phyloP scores from a whole-genome alignment of 2,888 invertebrate species.

The Hirtodrosophila alboralis region DNA sequence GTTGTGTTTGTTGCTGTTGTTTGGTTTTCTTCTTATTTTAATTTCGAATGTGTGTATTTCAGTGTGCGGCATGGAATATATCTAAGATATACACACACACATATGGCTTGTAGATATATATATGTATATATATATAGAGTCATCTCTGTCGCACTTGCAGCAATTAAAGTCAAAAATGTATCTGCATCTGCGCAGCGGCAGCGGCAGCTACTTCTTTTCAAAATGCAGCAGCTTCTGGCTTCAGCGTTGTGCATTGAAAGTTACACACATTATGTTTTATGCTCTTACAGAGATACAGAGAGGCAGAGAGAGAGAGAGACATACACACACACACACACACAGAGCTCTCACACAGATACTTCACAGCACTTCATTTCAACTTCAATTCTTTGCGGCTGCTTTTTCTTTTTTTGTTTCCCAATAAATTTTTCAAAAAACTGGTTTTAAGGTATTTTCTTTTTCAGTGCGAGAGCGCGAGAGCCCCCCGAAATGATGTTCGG shows the following conservation, averaged over 20 bases:
- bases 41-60: constrained; percentile 56
- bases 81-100: constrained; percentile 29
- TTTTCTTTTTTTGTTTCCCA: constrained; percentile 55
- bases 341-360: constrained; percentile 14
- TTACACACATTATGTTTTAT: constrained; percentile 62
- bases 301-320: too few species aligned
- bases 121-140: constrained; percentile 48
- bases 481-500: constrained; percentile 39
- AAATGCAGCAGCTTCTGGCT: constrained; percentile 76
- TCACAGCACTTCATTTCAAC: constrained; percentile 69
- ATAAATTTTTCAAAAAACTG: constrained; percentile 77
- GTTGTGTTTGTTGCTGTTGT: constrained; percentile 46
- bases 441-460: constrained; percentile 81
- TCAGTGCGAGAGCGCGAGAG: constrained; percentile 30
- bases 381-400: constrained; percentile 63
- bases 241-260: constrained; percentile 71
- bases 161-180: constrained; percentile 70
- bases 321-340: constrained; percentile 17
- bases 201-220: constrained; percentile 70
- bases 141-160: constrained; percentile 64
- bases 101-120: constrained; percentile 15
- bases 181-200: constrained; percentile 69
- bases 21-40: constrained; percentile 14
- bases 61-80: constrained; percentile 59
- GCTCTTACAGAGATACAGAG: constrained; percentile 33